Conservation (phyloP, 2,888 invertebrate species). For the Tachina grossa region DNA sequence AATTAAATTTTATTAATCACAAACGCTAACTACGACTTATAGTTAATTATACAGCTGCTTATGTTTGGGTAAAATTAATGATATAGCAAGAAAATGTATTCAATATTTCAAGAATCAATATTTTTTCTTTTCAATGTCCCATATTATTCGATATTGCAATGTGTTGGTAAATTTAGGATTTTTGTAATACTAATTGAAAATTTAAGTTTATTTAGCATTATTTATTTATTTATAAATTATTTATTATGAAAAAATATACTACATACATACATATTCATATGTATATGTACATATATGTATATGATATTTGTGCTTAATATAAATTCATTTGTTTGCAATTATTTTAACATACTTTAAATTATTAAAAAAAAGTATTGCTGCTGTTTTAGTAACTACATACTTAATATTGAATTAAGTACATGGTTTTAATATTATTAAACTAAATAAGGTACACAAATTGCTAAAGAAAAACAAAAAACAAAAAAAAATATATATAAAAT, state of each 20-base stretch:
- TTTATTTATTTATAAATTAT: slow-evolving; percentile 4
- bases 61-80: slow-evolving; percentile 24
- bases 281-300: neutral
- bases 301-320: slow-evolving; percentile 35
- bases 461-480: slow-evolving; percentile 19
- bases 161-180: slow-evolving; percentile 24
- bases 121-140: slow-evolving; percentile 10
- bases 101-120: no score
- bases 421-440: slow-evolving; percentile 26
- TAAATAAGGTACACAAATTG: slow-evolving; percentile 63
- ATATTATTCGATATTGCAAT: slow-evolving; percentile 7
- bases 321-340: slow-evolving; percentile 45
- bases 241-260: slow-evolving; percentile 43
- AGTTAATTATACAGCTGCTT: slow-evolving; percentile 18
- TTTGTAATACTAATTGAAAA: slow-evolving; percentile 29
- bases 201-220: slow-evolving; percentile 4
- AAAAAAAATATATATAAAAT: slow-evolving; percentile 9
- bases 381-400: neutral
- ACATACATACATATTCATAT: no score
- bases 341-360: slow-evolving; percentile 23
- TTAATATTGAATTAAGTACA: slow-evolving; percentile 60
- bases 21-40: neutral
- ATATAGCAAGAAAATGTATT: neutral
- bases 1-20: slow-evolving; percentile 7
- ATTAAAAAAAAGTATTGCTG: slow-evolving; percentile 44